Conservation (phyloP, 2,113 vertebrate species). For the Perca fluviatilis region DNA sequence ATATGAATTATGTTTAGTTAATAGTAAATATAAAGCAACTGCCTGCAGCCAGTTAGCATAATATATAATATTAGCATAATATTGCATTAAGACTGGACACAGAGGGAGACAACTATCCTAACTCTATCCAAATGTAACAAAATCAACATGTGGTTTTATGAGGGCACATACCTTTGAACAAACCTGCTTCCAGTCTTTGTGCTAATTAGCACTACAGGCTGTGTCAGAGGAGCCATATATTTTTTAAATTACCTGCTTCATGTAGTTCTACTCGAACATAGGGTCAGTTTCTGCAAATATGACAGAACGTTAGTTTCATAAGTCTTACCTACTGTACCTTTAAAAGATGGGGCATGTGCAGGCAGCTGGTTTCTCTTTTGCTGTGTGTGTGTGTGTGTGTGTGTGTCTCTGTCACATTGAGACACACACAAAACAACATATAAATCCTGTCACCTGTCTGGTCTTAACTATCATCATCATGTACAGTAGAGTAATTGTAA, state of each 20-base stretch:
- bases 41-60: neutral
- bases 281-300: no score
- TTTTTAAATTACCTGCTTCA: no score
- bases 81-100: neutral
- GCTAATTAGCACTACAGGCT: neutral
- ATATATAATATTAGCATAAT: neutral
- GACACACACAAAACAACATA: constrained; percentile 22
- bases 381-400: constrained; percentile 4
- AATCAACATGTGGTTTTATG: neutral
- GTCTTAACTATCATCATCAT: constrained; percentile 11
- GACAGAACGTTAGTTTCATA: no score
- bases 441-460: constrained; percentile 36
- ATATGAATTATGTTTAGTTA: neutral
- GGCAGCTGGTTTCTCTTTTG: constrained; percentile 43
- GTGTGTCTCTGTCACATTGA: constrained; percentile 7
- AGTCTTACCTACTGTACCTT: no score
- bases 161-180: neutral
- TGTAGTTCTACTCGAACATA: no score
- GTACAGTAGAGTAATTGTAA: neutral
- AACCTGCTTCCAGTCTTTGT: neutral
- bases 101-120: neutral
- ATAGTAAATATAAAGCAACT: neutral
- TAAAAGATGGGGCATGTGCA: constrained; percentile 20
- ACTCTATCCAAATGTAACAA: neutral
- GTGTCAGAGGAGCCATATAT: no score